Conservation (phyloP, 2,888 invertebrate species). For the Laspeyria flexula region DNA sequence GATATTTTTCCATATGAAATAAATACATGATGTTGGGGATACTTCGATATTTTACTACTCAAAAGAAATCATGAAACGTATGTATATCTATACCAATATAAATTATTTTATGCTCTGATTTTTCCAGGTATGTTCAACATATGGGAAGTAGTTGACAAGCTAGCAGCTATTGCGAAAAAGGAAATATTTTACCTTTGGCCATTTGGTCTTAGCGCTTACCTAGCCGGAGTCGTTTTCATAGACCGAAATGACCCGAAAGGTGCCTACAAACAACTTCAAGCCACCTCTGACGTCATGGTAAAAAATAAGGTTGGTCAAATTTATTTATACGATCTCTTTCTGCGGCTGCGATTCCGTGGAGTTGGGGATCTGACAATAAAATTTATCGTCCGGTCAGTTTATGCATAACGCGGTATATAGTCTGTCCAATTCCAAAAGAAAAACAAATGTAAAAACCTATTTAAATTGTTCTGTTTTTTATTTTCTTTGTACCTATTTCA, state of each 20-base stretch:
- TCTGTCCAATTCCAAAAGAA: constrained; percentile 13
- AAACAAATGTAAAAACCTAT: constrained; percentile 22
- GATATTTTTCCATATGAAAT: no score
- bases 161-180: constrained; percentile 87
- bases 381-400: constrained; percentile 28
- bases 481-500: no score
- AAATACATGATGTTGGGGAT: no score
- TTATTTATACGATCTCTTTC: constrained; percentile 2
- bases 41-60: no score
- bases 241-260: constrained; percentile 84
- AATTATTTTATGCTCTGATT: background rate
- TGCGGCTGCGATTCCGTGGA: constrained; percentile 10
- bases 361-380: constrained; percentile 25
- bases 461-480: constrained; percentile 19
- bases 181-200: constrained; percentile 87
- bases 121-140: constrained; percentile 87
- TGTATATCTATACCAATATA: no score
- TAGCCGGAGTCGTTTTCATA: constrained; percentile 88
- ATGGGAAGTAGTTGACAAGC: constrained; percentile 84
- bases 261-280: constrained; percentile 79
- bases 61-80: no score
- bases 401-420: constrained; percentile 27
- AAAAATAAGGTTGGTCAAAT: constrained; percentile 65
- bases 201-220: constrained; percentile 87
- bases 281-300: constrained; percentile 78